Percentiles rank a stretch among this genome's conserved stretches.
These are phyloP conservation scores for Rhodeus uyekii DNA, from an alignment of 2,797 vertebrate genomes.

Conservation along the genomic window DNA sequence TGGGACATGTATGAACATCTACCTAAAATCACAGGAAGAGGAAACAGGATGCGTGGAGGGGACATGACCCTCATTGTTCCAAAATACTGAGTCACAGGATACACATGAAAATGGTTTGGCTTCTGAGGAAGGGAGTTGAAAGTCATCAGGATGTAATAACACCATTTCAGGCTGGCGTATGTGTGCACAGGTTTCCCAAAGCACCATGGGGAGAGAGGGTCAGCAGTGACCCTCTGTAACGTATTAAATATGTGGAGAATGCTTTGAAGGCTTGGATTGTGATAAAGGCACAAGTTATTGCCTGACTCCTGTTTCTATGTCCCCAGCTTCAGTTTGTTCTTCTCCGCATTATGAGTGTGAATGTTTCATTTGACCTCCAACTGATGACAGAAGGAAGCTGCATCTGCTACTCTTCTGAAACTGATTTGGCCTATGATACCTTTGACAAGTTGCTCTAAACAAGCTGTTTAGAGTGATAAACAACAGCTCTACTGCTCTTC, in stretches of 20 bases:
- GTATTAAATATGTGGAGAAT: conserved; percentile 53
- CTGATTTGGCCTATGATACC: conserved; percentile 58
- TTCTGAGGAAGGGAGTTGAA: conserved; percentile 58
- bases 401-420: conserved; percentile 56
- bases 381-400: conserved; percentile 64
- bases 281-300: conserved; percentile 65
- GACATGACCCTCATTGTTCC: conserved; percentile 72
- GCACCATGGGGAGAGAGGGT: conserved; percentile 45
- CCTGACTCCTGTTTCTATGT: conserved; percentile 57
- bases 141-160: conserved; percentile 61
- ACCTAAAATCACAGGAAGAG: conserved; percentile 70
- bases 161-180: conserved; percentile 59
- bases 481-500: conserved; percentile 51
- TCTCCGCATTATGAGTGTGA: conserved; percentile 45
- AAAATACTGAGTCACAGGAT: conserved; percentile 71
- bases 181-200: conserved; percentile 55
- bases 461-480: conserved; percentile 62
- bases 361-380: conserved; percentile 60
- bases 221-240: conserved; percentile 33
- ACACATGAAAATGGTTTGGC: conserved; percentile 68
- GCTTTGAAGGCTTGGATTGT: conserved; percentile 64
- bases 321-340: conserved; percentile 54
- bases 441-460: conserved; percentile 57
- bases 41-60: conserved; percentile 69
- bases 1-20: conserved; percentile 63